Evolutionary conservation across 23 tunicate species (phyloP).

Genomic region (Ciona savignyi): DNA sequence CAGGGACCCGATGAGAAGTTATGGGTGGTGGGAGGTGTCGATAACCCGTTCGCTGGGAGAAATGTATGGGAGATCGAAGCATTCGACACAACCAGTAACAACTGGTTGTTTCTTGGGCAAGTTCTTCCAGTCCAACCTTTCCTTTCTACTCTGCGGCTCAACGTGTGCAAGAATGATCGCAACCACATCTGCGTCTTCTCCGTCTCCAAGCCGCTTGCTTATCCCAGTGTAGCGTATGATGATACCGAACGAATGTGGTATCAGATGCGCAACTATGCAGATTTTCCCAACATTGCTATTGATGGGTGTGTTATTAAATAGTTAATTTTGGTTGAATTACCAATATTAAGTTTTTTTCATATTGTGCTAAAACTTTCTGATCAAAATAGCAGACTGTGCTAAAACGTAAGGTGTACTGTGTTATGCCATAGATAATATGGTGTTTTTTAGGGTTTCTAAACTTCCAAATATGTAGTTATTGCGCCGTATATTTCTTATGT

Average conservation of each 20-base stretch:
- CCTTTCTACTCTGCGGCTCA: slow-evolving; percentile 45
- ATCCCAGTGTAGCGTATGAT: slow-evolving; percentile 38
- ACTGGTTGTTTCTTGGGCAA: slow-evolving; percentile 78
- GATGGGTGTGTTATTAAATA: no score
- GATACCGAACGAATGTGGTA: slow-evolving; percentile 42
- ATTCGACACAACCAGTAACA: slow-evolving; percentile 20
- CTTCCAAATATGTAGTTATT: no score
- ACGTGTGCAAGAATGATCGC: slow-evolving; percentile 26
- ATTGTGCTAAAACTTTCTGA: neutral
- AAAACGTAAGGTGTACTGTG: neutral
- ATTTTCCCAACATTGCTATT: neutral
- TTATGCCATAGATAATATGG: no score
- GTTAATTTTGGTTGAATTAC: no score
- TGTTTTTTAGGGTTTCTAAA: no score
- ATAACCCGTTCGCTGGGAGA: slow-evolving; percentile 81
- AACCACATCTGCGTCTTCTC: slow-evolving; percentile 54
- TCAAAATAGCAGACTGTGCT: neutral
- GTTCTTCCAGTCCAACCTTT: slow-evolving; percentile 73
- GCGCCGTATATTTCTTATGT: no score
- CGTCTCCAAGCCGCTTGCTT: slow-evolving; percentile 46
- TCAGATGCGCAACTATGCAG: slow-evolving; percentile 19
- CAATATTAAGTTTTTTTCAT: neutral
- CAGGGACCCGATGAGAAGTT: slow-evolving; percentile 48
- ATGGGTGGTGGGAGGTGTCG: slow-evolving; percentile 88
- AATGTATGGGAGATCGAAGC: slow-evolving; percentile 95